phyloP scores from a whole-genome alignment of 92 coral and sea anemone genomes.

The Epizoanthus illoricatus region DNA sequence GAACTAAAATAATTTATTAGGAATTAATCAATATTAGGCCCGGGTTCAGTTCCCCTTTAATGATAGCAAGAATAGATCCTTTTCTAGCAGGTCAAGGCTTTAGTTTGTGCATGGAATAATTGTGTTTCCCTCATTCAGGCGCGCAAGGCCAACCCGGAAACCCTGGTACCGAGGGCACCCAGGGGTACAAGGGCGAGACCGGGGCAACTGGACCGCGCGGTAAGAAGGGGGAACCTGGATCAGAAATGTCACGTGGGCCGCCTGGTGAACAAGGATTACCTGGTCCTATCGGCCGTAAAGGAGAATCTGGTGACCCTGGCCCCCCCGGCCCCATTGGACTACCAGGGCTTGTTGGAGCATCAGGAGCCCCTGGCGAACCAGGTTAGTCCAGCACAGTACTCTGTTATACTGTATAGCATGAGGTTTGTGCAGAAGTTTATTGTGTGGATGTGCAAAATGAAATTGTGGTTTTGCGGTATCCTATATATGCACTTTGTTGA shows the following conservation, averaged over 20 bases:
- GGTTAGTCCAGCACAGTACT: background rate
- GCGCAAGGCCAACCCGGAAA: background rate
- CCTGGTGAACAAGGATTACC: slow-evolving; percentile 13
- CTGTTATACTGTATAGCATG: too few species aligned
- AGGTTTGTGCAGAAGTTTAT: too few species aligned
- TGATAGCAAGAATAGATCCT: too few species aligned
- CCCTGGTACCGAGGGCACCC: background rate
- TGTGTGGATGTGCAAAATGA: too few species aligned
- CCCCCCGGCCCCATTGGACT: background rate
- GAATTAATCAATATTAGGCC: too few species aligned
- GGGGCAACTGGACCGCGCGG: slow-evolving; percentile 20
- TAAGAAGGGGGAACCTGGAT: slow-evolving; percentile 9
- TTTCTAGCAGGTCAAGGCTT: too few species aligned
- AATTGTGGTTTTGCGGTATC: too few species aligned
- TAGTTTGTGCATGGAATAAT: too few species aligned
- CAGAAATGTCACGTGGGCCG: slow-evolving; percentile 12
- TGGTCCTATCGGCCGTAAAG: slow-evolving; percentile 24
- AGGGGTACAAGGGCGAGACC: slow-evolving; percentile 2
- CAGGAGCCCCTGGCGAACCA: slow-evolving; percentile 12
- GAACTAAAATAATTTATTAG: too few species aligned
- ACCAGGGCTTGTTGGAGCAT: background rate
- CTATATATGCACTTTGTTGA: too few species aligned
- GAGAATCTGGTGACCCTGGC: slow-evolving; percentile 14
- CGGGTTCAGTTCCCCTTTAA: too few species aligned
- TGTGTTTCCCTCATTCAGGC: background rate